Base-by-base conservation (phyloP, 2,888 invertebrate genomes). In the Plebejus anna region DNA sequence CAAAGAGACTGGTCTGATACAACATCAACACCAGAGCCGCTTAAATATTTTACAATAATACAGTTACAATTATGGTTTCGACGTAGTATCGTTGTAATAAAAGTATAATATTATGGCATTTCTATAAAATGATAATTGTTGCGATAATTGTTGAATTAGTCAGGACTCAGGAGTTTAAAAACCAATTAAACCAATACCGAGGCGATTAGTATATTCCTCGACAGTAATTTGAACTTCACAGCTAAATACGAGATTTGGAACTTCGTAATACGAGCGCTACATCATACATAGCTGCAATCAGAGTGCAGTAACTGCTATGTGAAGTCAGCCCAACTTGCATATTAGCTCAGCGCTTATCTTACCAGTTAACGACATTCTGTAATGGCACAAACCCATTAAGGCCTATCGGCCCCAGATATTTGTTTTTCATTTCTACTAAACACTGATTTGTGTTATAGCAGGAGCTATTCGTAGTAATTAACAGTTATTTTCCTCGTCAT, bases 401-500 rank as follows among this genome's bases (percentile, higher is more conserved):
- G 78, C 81, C 81, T 86, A 85, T 87, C 84, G 81, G 78, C 28
- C 76, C 76, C 76, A 81, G 81, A 82, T 84, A 83, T 84, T 84
- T 83, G 82, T 82, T 81, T 84, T 85, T 78, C 79, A 82, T 84
- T 82, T 81, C 80, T 77, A 82, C 82, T 81, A 80, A 84, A 84
- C 80, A 81, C 78, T 82, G 22, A 36, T 51, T 76, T 51, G 38
- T 71, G 57, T 71, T 55, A 85, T 83, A 83, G 86, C 84, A 78
- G 84, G 85, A 82, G 84, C 81, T 77, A 80, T 86, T 81, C 83
- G 83, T 83, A 82, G 87, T 89, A 87, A 90, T 89, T 88, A 89
- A 87, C 88, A 85, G 80, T 83, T 86, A 86, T 92, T 92, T 92
- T 91, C 92, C 92, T 92, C 80, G 83, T 91, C 89, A 90, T 80